Conservation (phyloP, 2,888 invertebrate species). For the Arrhopalites spinosus region DNA sequence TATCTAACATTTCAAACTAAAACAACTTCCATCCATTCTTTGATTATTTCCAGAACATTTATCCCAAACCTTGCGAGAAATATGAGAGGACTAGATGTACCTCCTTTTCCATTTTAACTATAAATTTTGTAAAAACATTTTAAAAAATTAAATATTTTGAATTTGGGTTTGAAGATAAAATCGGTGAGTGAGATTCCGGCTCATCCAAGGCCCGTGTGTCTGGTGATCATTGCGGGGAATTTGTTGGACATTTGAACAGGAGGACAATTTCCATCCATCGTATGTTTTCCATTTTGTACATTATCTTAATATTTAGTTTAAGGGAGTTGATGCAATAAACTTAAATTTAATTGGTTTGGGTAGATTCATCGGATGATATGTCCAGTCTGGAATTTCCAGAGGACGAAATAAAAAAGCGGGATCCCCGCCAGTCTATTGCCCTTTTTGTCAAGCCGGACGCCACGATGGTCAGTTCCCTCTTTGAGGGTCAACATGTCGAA, state of each 20-base stretch:
- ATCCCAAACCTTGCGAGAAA: conserved; percentile 58
- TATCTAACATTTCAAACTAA: no score
- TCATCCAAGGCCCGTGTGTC: conserved; percentile 57
- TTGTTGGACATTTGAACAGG: conserved; percentile 59
- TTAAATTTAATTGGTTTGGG: no score
- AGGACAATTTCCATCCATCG: conserved; percentile 58
- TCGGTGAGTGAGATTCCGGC: conserved; percentile 56
- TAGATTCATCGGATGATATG: conserved; percentile 57
- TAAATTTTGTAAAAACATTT: no score
- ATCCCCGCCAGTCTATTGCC: conserved; percentile 56
- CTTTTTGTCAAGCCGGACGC: conserved; percentile 57
- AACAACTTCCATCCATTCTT: no score
- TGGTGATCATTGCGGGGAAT: conserved; percentile 59
- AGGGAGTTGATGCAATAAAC: no score
- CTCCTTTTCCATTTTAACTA: no score
- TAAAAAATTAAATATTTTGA: no score
- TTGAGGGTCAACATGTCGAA: no score
- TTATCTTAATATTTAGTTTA: not conserved
- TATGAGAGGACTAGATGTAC: conserved; percentile 56
- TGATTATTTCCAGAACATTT: no score
- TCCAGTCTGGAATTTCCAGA: no score
- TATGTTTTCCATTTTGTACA: conserved; percentile 39
- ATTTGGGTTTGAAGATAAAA: no score
- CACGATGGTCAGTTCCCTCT: no score
- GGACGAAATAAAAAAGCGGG: conserved; percentile 44